A percentile compares a stretch with the other conserved stretches of the same genome.
These are phyloP conservation scores for Clinocottus analis DNA, from an alignment of 2,113 vertebrate genomes.

Conservation along the genomic window DNA sequence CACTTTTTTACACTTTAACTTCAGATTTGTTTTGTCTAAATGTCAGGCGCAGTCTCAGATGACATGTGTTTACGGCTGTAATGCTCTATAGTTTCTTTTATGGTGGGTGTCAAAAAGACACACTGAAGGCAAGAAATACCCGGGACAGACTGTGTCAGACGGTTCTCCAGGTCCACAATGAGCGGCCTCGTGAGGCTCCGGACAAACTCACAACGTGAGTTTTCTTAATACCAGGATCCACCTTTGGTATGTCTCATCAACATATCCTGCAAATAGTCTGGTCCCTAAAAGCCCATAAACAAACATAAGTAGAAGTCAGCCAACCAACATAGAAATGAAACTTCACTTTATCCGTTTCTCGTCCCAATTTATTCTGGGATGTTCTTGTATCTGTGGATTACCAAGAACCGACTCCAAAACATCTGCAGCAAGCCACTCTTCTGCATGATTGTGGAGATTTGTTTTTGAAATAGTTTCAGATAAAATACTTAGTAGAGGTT, in stretches of 20 bases:
- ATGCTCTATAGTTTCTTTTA: conserved; percentile 43
- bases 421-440: conserved; percentile 33
- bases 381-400: conserved; percentile 64
- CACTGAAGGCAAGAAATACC: conserved; percentile 48
- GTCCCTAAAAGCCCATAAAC: conserved; percentile 44
- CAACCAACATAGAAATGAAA: conserved; percentile 44
- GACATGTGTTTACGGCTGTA: conserved; percentile 54
- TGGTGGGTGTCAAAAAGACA: conserved; percentile 45
- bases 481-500: conserved; percentile 27
- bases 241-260: conserved; percentile 46
- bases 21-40: conserved; percentile 66
- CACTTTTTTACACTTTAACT: conserved; percentile 29
- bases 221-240: conserved; percentile 53
- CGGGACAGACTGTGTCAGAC: conserved; percentile 15
- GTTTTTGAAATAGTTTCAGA: conserved; percentile 17
- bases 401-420: conserved; percentile 62
- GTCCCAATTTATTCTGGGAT: conserved; percentile 67
- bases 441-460: not conserved
- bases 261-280: conserved; percentile 66
- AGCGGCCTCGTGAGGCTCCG: conserved; percentile 20
- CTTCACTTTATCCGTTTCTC: conserved; percentile 51
- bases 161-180: conserved; percentile 31
- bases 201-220: conserved; percentile 35
- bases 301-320: conserved; percentile 60
- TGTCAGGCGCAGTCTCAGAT: conserved; percentile 45